phyloP scores from a whole-genome alignment of 2,797 vertebrate species.

The Pogoniulus pusillus region DNA sequence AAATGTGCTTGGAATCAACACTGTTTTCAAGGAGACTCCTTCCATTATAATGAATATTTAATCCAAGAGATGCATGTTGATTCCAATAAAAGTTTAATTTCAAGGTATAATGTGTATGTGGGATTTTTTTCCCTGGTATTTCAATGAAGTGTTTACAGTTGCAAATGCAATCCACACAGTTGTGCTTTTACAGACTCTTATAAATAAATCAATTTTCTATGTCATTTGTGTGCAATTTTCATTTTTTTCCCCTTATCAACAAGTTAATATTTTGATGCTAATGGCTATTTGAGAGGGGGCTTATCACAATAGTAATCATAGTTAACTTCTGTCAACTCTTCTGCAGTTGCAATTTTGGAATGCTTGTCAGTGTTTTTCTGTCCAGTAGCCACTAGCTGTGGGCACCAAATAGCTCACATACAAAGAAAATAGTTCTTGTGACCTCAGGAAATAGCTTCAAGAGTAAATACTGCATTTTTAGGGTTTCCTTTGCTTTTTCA shows the following conservation, averaged over 20 bases:
- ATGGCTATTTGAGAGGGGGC: neutral
- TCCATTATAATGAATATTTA: neutral
- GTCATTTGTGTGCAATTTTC: neutral
- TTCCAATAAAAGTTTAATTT: neutral
- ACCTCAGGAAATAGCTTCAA: neutral
- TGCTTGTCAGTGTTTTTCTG: neutral
- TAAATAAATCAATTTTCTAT: neutral
- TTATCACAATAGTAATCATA: neutral
- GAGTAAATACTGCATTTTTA: neutral
- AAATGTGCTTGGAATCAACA: neutral
- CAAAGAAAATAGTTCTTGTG: neutral
- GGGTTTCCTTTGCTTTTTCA: neutral
- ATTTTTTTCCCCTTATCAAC: neutral
- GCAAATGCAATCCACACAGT: neutral
- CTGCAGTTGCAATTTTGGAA: neutral
- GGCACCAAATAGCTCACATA: neutral
- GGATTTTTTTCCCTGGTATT: neutral
- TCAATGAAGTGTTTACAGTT: neutral
- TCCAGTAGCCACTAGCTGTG: neutral
- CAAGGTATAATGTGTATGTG: neutral
- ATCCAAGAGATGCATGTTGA: neutral
- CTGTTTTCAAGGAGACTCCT: neutral
- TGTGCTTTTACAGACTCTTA: neutral
- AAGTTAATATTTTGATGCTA: neutral
- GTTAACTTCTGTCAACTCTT: neutral